phyloP scores from a whole-genome alignment of 2,797 vertebrate species.

The Centroberyx gerrardi region DNA sequence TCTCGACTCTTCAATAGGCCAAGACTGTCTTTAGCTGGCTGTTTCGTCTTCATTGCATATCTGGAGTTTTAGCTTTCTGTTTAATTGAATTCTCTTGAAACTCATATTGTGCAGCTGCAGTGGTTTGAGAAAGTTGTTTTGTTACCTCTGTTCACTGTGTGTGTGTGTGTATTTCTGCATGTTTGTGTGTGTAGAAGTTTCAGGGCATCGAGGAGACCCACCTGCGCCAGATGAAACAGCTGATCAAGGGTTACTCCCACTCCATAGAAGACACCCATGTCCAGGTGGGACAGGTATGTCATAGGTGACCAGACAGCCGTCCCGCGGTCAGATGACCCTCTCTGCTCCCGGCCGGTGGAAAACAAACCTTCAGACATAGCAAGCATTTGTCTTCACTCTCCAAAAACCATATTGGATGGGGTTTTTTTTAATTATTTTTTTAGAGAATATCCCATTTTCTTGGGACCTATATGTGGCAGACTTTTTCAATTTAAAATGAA shows the following conservation, averaged over 20 bases:
- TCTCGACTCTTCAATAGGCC: not conserved
- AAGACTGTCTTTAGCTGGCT: slow-evolving; percentile 8
- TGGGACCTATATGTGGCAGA: no score
- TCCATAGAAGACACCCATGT: slow-evolving; percentile 97
- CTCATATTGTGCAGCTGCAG: not conserved
- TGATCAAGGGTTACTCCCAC: slow-evolving; percentile 94
- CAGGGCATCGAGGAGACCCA: slow-evolving; percentile 94
- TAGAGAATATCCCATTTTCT: no score
- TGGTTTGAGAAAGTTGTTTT: not conserved
- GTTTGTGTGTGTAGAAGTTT: slow-evolving; percentile 86
- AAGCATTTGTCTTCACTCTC: no score
- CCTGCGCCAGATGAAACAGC: slow-evolving; percentile 93
- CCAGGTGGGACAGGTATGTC: slow-evolving; percentile 94
- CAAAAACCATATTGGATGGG: no score
- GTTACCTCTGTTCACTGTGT: not conserved
- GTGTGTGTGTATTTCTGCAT: not conserved
- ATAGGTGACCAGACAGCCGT: not conserved
- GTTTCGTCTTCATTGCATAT: slow-evolving; percentile 19
- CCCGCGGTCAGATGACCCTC: not conserved
- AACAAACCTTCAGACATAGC: no score
- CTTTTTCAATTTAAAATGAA: not conserved
- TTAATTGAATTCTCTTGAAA: not conserved
- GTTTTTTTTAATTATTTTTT: no score
- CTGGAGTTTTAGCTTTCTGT: not conserved
- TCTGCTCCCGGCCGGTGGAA: not conserved